Percentiles rank a stretch among this genome's conserved stretches.
Conservation (phyloP, 2,113 vertebrate species). For the Bubo bubo region DNA sequence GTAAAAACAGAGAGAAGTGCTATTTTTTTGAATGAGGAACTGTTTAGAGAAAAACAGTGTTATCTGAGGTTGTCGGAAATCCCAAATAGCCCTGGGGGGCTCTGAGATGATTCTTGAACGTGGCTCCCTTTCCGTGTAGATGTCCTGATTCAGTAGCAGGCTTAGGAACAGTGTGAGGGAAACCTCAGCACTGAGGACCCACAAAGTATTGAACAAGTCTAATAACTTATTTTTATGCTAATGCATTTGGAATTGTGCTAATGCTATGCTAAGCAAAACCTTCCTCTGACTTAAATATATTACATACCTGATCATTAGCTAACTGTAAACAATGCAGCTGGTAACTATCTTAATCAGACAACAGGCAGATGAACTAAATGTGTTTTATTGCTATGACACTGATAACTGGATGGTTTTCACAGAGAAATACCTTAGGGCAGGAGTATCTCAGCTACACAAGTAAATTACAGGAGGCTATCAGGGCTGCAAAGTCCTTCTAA, state of each 20-base stretch:
- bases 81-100: background rate
- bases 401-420: background rate
- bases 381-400: background rate
- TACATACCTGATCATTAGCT: background rate
- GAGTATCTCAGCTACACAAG: accelerated
- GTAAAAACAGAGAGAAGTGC: background rate
- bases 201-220: background rate
- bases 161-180: background rate
- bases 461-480: background rate
- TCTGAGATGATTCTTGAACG: background rate
- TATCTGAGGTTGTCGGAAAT: background rate
- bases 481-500: background rate
- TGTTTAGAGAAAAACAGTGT: background rate
- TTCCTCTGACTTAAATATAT: background rate
- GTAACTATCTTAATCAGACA: background rate
- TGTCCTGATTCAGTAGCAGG: background rate
- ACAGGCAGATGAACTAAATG: background rate
- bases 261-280: background rate
- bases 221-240: background rate
- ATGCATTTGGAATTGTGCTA: background rate
- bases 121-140: background rate
- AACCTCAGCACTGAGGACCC: background rate
- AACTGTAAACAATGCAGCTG: background rate
- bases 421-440: background rate
- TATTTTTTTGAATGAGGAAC: background rate